A percentile compares a stretch with the other conserved stretches of the same genome.
Evolutionary conservation across 2,113 vertebrate genomes (phyloP).

Genomic region (Smithornis capensis): DNA sequence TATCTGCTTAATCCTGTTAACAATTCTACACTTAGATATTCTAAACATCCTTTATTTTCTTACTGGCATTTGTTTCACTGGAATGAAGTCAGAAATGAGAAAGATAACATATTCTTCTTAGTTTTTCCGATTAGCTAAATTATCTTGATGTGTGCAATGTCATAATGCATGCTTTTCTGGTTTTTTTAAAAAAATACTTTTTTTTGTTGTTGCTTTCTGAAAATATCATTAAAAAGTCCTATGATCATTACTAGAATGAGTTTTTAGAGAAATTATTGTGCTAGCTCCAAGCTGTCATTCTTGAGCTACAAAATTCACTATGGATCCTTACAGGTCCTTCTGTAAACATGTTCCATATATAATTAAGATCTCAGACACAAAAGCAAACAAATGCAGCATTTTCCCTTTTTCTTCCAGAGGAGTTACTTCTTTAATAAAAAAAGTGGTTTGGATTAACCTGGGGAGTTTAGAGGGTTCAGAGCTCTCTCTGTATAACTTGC

Average conservation of each 20-base stretch:
- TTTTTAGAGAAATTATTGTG: background rate
- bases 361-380: background rate
- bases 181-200: background rate
- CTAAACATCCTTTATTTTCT: background rate
- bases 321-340: background rate
- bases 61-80: background rate
- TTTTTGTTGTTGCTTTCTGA: background rate
- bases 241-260: background rate
- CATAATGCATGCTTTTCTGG: rapidly evolving
- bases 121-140: background rate
- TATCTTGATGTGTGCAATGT: rapidly evolving
- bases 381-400: background rate
- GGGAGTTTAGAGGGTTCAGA: background rate
- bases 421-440: background rate
- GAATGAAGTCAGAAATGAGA: background rate
- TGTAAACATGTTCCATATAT: background rate
- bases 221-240: background rate
- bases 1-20: background rate
- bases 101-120: background rate
- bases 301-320: background rate
- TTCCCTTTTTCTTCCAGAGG: background rate
- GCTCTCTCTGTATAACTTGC: background rate
- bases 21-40: background rate
- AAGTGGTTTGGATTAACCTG: background rate
- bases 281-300: background rate